Percentiles rank a stretch among this genome's conserved stretches.
Conservation (phyloP, 2,888 invertebrate genomes). For the Sturmia bella region DNA sequence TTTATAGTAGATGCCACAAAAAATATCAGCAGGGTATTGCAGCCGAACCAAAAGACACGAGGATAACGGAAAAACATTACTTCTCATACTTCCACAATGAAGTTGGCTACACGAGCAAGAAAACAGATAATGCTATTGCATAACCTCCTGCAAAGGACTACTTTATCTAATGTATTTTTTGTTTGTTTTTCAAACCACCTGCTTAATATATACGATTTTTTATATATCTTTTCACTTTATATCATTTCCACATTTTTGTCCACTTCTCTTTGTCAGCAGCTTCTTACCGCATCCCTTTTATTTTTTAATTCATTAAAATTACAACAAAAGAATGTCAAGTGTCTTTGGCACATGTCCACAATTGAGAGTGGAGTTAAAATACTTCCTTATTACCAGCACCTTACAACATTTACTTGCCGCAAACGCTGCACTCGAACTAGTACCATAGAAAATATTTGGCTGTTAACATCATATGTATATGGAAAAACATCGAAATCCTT, state of each 20-base stretch:
- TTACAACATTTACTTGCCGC: slow-evolving; percentile 40
- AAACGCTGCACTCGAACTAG: slow-evolving; percentile 4
- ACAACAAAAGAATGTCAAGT: slow-evolving; percentile 48
- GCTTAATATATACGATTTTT: slow-evolving; percentile 51
- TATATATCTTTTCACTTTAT: not conserved
- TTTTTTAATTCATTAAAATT: slow-evolving; percentile 13
- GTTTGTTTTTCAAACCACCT: slow-evolving; percentile 66
- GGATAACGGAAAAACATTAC: not conserved
- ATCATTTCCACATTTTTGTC: not conserved
- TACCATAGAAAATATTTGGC: slow-evolving; percentile 45
- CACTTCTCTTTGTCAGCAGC: slow-evolving; percentile 6
- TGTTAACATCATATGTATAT: slow-evolving; percentile 33
- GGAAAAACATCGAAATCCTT: not conserved
- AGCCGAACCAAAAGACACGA: not conserved
- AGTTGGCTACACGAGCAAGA: not conserved
- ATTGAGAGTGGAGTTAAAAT: slow-evolving; percentile 51
- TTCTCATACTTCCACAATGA: not conserved
- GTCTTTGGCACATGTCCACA: slow-evolving; percentile 61
- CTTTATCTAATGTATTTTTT: not conserved
- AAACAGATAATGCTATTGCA: not conserved
- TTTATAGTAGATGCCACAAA: slow-evolving; percentile 36
- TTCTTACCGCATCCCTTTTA: not conserved
- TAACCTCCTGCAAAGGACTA: not conserved
- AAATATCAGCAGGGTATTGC: slow-evolving; percentile 1
- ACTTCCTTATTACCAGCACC: slow-evolving; percentile 61